Percentiles rank a stretch among this genome's conserved stretches.
Evolutionary conservation across 1,140 invertebrate species (phyloP).

Genomic region (Oreohelix idahoensis): DNA sequence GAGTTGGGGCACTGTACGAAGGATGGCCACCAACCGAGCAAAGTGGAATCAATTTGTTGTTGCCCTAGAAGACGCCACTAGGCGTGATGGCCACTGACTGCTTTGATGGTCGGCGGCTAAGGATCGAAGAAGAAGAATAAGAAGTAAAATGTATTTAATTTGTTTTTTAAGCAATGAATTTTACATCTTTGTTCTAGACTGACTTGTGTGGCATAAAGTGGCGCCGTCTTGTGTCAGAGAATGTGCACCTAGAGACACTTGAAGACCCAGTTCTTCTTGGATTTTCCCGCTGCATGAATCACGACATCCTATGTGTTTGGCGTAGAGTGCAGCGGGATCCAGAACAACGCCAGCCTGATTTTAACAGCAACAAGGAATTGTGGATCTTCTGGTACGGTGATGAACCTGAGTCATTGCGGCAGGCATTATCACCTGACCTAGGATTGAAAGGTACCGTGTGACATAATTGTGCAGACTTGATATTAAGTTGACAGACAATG

Average conservation of each 20-base stretch:
- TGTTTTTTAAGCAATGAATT: too few relatives aligned
- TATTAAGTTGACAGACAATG: too few relatives aligned
- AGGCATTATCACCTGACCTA: constrained; percentile 76
- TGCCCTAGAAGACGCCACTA: too few relatives aligned
- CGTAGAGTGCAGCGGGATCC: constrained; percentile 78
- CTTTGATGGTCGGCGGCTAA: too few relatives aligned
- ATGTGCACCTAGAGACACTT: constrained; percentile 75
- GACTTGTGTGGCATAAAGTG: constrained; percentile 99
- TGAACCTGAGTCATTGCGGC: constrained; percentile 83
- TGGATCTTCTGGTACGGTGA: constrained; percentile 99
- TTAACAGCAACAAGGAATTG: constrained; percentile 83
- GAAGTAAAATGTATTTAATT: too few relatives aligned
- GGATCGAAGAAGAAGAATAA: too few relatives aligned
- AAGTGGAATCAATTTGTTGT: too few relatives aligned
- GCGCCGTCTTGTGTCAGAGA: constrained; percentile 89
- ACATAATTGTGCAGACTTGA: not conserved
- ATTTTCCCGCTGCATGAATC: constrained; percentile 92
- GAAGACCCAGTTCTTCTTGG: constrained; percentile 94
- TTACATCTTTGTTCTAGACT: too few relatives aligned
- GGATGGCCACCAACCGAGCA: too few relatives aligned
- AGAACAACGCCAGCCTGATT: constrained; percentile 51
- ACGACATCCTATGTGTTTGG: constrained; percentile 97
- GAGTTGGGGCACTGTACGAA: too few relatives aligned
- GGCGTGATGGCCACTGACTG: too few relatives aligned
- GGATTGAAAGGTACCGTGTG: constrained; percentile 74